Conservation (phyloP, 35 echinoderm and acorn worm genomes). For the Apostichopus japonicus region DNA sequence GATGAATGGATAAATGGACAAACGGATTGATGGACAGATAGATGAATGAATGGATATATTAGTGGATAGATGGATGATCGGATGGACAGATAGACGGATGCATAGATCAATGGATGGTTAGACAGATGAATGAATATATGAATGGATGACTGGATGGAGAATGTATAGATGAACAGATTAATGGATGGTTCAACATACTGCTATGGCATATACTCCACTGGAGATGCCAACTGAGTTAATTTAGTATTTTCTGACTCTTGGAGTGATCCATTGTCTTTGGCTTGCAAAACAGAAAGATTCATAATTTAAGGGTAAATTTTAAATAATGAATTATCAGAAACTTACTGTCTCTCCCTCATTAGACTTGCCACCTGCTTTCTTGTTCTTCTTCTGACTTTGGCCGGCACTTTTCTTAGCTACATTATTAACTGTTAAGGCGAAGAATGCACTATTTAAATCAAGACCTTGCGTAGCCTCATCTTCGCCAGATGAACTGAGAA, state of each 20-base stretch:
- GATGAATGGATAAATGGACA: too few relatives aligned
- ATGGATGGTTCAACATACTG: too few relatives aligned
- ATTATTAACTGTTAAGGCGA: constrained; percentile 72
- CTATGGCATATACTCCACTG: too few relatives aligned
- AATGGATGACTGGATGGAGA: neutral
- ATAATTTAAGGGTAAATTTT: too few relatives aligned
- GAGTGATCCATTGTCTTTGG: too few relatives aligned
- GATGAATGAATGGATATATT: too few relatives aligned
- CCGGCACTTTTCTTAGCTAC: constrained; percentile 66
- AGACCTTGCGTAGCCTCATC: constrained; percentile 71
- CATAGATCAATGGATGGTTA: neutral
- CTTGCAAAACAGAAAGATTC: too few relatives aligned
- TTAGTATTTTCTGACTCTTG: too few relatives aligned
- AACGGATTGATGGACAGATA: too few relatives aligned
- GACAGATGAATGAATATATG: neutral
- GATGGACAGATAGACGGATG: neutral
- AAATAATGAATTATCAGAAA: neutral
- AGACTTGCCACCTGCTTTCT: constrained; percentile 57
- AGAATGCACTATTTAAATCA: constrained; percentile 85
- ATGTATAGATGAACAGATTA: too few relatives aligned
- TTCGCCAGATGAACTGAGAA: constrained; percentile 23
- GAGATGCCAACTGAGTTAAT: too few relatives aligned
- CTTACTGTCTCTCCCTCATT: constrained; percentile 81
- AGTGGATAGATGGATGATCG: too few relatives aligned
- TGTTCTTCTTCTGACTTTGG: constrained; percentile 71